Percentiles rank a stretch among this genome's conserved stretches.
phyloP scores from a whole-genome alignment of 92 coral and sea anemone genomes.

The Montipora capitata region DNA sequence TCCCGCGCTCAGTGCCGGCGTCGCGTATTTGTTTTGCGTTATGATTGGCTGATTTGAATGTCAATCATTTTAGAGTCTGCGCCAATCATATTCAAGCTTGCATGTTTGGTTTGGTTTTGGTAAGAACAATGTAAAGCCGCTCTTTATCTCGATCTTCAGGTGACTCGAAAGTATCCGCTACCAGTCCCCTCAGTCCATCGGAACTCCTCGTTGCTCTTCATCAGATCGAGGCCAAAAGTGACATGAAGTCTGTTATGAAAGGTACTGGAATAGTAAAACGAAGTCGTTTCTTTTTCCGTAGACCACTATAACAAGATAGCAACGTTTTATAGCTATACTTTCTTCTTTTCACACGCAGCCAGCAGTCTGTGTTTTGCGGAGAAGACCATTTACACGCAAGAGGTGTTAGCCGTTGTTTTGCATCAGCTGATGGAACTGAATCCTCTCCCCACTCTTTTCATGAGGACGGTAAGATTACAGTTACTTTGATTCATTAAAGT shows the following conservation, averaged over 20 bases:
- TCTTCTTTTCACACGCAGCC: constrained; percentile 65
- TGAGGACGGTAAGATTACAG: constrained; percentile 89
- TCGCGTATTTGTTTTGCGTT: too few species aligned
- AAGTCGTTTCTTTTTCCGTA: not conserved
- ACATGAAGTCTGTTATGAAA: constrained; percentile 98
- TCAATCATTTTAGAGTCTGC: too few species aligned
- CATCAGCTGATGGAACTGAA: constrained; percentile 98
- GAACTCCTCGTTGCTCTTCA: constrained; percentile 96
- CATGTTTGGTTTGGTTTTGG: too few species aligned
- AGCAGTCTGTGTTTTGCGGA: constrained; percentile 98
- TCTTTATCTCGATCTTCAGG: constrained; percentile 57
- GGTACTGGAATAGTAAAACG: constrained; percentile 55
- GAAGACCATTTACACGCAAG: constrained; percentile 99
- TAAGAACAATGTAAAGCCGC: too few species aligned
- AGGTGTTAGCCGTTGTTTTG: constrained; percentile 95
- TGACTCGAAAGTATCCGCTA: constrained; percentile 96
- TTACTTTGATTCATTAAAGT: not conserved
- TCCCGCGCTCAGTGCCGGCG: too few species aligned
- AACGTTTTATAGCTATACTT: not conserved
- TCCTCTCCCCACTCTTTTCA: constrained; percentile 97
- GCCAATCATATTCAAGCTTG: too few species aligned
- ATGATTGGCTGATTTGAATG: too few species aligned
- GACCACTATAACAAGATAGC: not conserved
- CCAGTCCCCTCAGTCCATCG: constrained; percentile 99
- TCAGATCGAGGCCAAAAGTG: constrained; percentile 94